Evolutionary conservation across 2,113 vertebrate genomes (phyloP).

Genomic region (Burhinus oedicnemus): DNA sequence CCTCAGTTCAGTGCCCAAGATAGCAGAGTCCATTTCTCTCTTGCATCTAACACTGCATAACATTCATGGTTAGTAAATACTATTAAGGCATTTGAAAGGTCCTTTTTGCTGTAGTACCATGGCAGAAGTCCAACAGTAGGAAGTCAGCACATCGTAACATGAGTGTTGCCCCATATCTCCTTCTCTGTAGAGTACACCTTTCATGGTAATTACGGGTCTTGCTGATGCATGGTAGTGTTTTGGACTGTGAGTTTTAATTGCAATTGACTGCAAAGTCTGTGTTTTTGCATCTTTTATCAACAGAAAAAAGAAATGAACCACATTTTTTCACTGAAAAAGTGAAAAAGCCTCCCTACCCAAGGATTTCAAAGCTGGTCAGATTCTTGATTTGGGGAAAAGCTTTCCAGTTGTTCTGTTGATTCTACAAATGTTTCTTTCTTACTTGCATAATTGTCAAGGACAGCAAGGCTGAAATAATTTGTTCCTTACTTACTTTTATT

Average conservation of each 20-base stretch:
- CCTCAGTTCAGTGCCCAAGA: background rate
- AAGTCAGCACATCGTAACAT: background rate
- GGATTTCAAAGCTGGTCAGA: background rate
- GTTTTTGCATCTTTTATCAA: background rate
- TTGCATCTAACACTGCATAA: background rate
- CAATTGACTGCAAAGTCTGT: background rate
- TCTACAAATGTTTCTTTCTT: background rate
- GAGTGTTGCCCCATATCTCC: background rate
- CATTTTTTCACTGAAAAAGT: background rate
- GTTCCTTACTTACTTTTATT: background rate
- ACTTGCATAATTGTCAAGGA: background rate
- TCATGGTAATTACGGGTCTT: background rate
- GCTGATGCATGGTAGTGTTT: background rate
- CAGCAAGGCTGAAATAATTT: background rate
- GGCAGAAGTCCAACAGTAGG: background rate
- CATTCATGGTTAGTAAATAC: background rate
- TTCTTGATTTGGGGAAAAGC: background rate
- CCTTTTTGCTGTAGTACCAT: background rate
- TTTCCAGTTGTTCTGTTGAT: background rate
- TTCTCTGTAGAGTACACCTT: background rate
- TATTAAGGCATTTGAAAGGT: background rate
- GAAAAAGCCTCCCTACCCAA: background rate
- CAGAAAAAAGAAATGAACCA: background rate
- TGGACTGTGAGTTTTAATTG: background rate
- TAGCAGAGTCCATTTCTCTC: background rate